Percentiles rank a stretch among this genome's conserved stretches.
phyloP scores from a whole-genome alignment of 2,113 vertebrate species.

The Chionis minor region DNA sequence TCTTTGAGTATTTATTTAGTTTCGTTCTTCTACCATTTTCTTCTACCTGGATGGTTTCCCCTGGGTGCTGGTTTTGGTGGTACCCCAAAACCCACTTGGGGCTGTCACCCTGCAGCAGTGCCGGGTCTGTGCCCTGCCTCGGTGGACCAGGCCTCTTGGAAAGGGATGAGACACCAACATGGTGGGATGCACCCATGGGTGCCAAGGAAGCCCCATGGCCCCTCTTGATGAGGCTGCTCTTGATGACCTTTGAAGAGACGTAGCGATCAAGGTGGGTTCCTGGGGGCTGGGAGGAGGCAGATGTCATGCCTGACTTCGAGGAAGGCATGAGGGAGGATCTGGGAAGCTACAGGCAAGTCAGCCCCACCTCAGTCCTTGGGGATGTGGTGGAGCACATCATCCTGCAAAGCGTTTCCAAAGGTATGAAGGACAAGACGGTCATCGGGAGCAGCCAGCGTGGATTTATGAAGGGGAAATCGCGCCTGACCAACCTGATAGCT shows the following conservation, averaged over 20 bases:
- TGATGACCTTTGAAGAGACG: not conserved
- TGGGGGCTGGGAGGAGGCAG: not conserved
- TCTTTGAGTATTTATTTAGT: not conserved
- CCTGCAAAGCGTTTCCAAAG: not conserved
- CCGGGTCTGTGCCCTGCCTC: not conserved
- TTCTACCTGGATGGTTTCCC: not conserved
- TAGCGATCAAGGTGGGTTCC: rapidly evolving
- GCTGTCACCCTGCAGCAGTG: not conserved
- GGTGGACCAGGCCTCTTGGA: not conserved
- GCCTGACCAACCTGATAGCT: not conserved
- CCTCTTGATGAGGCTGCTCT: not conserved
- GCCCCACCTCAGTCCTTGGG: not conserved
- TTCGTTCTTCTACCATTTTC: rapidly evolving
- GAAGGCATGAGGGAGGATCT: not conserved
- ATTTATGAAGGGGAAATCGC: not conserved
- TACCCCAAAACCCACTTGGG: not conserved
- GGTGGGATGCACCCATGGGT: not conserved
- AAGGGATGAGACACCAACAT: rapidly evolving
- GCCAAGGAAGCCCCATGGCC: not conserved
- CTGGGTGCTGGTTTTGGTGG: not conserved
- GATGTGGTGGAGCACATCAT: not conserved
- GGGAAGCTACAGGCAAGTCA: not conserved
- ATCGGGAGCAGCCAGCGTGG: rapidly evolving
- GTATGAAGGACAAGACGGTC: not conserved
- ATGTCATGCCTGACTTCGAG: not conserved